Base-by-base conservation (phyloP, 2,113 vertebrate genomes). In the Erpornis zantholeuca region DNA sequence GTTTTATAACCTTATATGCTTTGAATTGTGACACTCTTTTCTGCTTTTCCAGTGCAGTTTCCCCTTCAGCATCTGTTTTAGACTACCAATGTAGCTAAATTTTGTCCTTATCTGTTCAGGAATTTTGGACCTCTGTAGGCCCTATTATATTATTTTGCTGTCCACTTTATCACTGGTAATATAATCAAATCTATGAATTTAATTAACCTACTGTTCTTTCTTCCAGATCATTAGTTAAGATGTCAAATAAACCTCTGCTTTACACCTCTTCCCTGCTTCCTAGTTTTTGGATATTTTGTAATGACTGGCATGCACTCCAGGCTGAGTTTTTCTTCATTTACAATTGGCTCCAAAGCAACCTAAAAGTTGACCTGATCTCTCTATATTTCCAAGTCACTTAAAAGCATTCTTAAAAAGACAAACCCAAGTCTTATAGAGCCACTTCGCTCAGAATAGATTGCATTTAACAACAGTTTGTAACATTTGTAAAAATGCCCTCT, bases 171-270 rank as follows among this genome's bases (percentile, higher is more conserved):
- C 78, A 84, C 61, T 89, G 66, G 53, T 65, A 95, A 94, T 87
- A 79, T 75, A 92, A 95, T 81, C 61, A 40, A 89, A 76, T 82
- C 65, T 85, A 85, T 71, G 77, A 78, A 94, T 94, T 94, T 87
- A 94, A 89, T 95, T 91, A 95, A 94, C 53, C 66, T 78, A 82
- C 57, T 82, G 65, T 87, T 92, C 89, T 56, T 90, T 90, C 91
- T 96, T 95, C 89, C 73, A 95, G 53, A 87, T 92, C 73, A 96
- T 96, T 92, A 95, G 57, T 77, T 94, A 94, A 92, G 77, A 71
- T 89, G 91, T 91, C 84, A 95, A 68, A 92, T 86, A 91, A 94
- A 95, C 80, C 57, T 68, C 38, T 29, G 36, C 40, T 91, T 95
- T 69, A 93, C 23, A 82, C 24, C 28, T 87, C 69, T 91, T 92